A percentile compares a stretch with the other conserved stretches of the same genome.
Evolutionary conservation across 2,888 invertebrate genomes (phyloP).

Genomic region (Pomacea canaliculata): DNA sequence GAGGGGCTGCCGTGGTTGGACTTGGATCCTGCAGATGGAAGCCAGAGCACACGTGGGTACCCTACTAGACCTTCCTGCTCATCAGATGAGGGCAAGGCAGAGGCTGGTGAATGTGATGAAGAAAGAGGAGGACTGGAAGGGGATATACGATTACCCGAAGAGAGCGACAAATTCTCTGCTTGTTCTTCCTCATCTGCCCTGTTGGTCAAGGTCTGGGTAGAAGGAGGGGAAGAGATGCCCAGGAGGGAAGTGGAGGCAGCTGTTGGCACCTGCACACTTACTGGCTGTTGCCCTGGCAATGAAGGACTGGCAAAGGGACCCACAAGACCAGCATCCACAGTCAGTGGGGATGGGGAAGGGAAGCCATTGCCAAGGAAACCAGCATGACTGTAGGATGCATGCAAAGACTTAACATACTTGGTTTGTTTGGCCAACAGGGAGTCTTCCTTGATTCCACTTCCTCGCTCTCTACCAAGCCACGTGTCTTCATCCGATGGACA

Average conservation of each 20-base stretch:
- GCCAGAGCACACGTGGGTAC: slow-evolving; percentile 54
- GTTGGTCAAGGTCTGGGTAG: background rate
- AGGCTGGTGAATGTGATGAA: background rate
- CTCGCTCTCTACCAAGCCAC: background rate
- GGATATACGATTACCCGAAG: background rate
- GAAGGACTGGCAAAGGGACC: slow-evolving; percentile 7
- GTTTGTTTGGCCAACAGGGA: slow-evolving; percentile 1
- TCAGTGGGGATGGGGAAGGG: slow-evolving; percentile 2
- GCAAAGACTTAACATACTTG: slow-evolving; percentile 10
- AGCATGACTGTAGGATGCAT: slow-evolving; percentile 14
- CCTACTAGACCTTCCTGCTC: slow-evolving; percentile 50
- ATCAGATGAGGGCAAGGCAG: slow-evolving; percentile 10
- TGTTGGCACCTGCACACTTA: slow-evolving; percentile 13
- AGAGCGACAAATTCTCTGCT: slow-evolving; percentile 16
- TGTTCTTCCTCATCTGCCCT: slow-evolving; percentile 3
- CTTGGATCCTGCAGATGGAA: slow-evolving; percentile 23
- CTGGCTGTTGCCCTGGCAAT: slow-evolving; percentile 1
- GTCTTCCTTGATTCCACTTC: background rate
- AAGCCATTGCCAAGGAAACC: slow-evolving; percentile 5
- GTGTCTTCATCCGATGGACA: background rate
- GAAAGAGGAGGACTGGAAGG: background rate
- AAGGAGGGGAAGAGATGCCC: slow-evolving; percentile 3
- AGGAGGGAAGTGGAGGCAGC: background rate
- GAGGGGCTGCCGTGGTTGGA: background rate
- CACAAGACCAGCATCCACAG: slow-evolving; percentile 16